Conservation (phyloP, 2,113 vertebrate genomes). For the Pampusana beccarii region DNA sequence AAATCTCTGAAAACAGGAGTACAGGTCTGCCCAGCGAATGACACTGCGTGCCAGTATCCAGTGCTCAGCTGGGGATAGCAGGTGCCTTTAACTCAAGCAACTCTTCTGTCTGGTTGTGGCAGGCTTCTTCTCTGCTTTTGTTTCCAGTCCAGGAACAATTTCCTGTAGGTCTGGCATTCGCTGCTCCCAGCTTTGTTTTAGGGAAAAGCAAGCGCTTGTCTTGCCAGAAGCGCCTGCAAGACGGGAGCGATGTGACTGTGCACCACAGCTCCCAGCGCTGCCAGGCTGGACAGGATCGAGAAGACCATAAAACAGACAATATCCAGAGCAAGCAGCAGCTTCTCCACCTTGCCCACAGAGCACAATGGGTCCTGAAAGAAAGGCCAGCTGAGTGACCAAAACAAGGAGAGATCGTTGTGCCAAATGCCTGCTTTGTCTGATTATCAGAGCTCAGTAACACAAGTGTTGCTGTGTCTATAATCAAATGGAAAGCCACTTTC, state of each 20-base stretch:
- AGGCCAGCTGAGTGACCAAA: not conserved
- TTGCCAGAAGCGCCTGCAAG: not conserved
- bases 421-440: constrained; percentile 78
- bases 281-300: not conserved
- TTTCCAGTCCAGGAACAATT: not conserved
- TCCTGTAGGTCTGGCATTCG: not conserved
- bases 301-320: rapidly evolving
- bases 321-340: not conserved
- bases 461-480: constrained; percentile 69
- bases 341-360: not conserved
- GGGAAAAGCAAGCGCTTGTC: not conserved
- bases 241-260: not conserved
- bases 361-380: not conserved
- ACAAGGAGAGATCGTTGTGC: constrained; percentile 28
- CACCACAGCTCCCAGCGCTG: not conserved
- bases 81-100: not conserved
- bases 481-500: constrained; percentile 71
- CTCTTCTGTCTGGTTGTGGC: not conserved
- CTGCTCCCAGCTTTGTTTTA: not conserved
- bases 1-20: not conserved
- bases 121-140: not conserved
- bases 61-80: not conserved
- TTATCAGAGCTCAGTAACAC: constrained; percentile 74
- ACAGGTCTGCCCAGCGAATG: not conserved
- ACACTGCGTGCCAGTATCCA: not conserved